phyloP scores from a whole-genome alignment of 2,797 vertebrate species.

The Eulemur coronatus region DNA sequence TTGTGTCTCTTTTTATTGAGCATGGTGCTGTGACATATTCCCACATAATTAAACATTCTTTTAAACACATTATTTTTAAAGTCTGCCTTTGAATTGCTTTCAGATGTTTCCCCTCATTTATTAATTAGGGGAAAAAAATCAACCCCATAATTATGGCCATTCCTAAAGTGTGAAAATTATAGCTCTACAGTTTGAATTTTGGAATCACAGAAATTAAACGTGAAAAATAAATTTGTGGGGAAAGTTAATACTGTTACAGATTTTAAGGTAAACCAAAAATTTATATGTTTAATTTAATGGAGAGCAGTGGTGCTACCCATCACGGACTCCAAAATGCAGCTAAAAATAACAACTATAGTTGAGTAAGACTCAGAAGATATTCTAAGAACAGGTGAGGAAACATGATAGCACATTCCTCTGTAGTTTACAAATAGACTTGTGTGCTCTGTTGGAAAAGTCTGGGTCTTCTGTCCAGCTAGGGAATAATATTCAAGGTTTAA shows the following conservation, averaged over 20 bases:
- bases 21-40: not conserved
- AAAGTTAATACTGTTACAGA: not conserved
- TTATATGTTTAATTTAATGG: not conserved
- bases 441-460: constrained; percentile 25
- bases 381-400: constrained; percentile 76
- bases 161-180: not conserved
- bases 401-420: constrained; percentile 46
- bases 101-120: not conserved
- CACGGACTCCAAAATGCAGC: constrained; percentile 50
- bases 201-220: not conserved
- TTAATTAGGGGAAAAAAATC: not conserved
- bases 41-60: not conserved
- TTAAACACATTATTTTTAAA: not conserved
- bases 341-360: constrained; percentile 61
- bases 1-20: not conserved
- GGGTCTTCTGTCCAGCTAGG: not conserved
- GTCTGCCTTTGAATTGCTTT: not conserved
- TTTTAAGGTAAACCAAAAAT: not conserved
- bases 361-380: constrained; percentile 57
- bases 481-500: not conserved
- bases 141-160: not conserved
- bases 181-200: not conserved
- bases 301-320: not conserved
- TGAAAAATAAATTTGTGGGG: not conserved
- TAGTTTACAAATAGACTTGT: not conserved